Percentiles rank a stretch among this genome's conserved stretches.
These are phyloP conservation scores for Chaenodraco wilsoni DNA, from an alignment of 2,797 vertebrate species.

Conservation along the genomic window DNA sequence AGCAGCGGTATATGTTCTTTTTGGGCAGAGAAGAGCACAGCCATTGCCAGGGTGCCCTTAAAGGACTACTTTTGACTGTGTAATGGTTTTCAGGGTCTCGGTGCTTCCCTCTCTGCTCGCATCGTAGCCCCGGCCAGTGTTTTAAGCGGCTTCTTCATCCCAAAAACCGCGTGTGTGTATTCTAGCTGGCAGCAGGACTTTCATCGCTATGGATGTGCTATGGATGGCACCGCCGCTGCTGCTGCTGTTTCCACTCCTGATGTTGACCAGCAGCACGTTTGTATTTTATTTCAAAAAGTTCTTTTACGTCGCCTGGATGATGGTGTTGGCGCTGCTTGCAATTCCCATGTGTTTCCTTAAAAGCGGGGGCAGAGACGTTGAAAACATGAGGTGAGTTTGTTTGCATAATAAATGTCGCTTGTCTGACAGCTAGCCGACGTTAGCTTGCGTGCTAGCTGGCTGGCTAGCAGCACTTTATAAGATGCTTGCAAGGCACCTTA, in stretches of 20 bases:
- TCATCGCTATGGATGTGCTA: conserved; percentile 77
- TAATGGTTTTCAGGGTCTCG: conserved; percentile 53
- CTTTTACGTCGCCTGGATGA: conserved; percentile 87
- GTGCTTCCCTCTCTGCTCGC: conserved; percentile 14
- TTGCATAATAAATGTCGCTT: conserved; percentile 46
- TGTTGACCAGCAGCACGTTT: conserved; percentile 86
- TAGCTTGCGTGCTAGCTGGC: conserved; percentile 53
- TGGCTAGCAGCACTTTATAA: conserved; percentile 14
- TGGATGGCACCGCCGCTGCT: conserved; percentile 82
- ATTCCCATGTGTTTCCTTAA: conserved; percentile 86
- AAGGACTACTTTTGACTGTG: conserved; percentile 24
- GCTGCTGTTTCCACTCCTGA: conserved; percentile 80
- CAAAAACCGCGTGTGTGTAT: conserved; percentile 17
- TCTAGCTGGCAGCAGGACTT: conserved; percentile 27
- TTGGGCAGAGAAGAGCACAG: background rate
- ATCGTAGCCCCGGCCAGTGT: conserved; percentile 35
- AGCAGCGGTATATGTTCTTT: conserved; percentile 38
- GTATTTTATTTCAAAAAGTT: conserved; percentile 87
- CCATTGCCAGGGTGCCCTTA: background rate
- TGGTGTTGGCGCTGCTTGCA: conserved; percentile 77
- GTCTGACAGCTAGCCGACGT: conserved; percentile 60
- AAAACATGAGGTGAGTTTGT: conserved; percentile 92
- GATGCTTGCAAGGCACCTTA: background rate
- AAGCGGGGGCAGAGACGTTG: conserved; percentile 91
- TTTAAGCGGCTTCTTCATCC: conserved; percentile 6